Evolutionary conservation across 2,797 vertebrate species (phyloP), one percentile per base, ranked within the genome.

Genomic region (Cuculus canorus): DNA sequence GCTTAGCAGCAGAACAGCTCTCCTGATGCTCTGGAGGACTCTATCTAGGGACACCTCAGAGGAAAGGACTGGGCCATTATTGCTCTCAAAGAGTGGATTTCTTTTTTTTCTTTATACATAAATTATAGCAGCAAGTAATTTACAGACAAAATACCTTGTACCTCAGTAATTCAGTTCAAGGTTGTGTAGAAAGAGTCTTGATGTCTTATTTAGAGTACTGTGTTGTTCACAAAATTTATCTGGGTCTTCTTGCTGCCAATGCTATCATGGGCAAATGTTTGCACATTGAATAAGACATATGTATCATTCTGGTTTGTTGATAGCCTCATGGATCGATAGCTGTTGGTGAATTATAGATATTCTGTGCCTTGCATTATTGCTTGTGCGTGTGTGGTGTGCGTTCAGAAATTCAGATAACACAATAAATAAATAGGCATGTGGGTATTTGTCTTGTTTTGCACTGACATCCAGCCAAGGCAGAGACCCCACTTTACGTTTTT

Each of bases 1-100:
- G 91, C 79, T 91, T 94, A 92, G 95, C 85, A 96, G 96, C 85
- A 93, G 72, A 89, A 65, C 43, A 32, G 11, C 59, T 88, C 66
- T 92, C 43, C 50, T 81, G 65, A 21, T 69, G 57, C 50, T 88
- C 88, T 81, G 79, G 69, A 91, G 76, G 66, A 78, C 84, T 89
- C 69, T 35, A 18, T 65, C 85, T 72, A 43, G 82, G 87, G 85
- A 83, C 56, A 79, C 41, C 76, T 69, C 43, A 23, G 47, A 89
- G 59, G 21, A 81, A 92, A 66, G n/a, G 25, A 82, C 23, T 65
- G 70, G 52, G 33, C 43, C 56, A 30, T 88, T 92, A 78, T 56
- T 92, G 21, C 15, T 76, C 10, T 93, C 59, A 64, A 66, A 53
- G 6, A 73, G 37, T 1, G 1, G 14, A 57, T 61, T 73, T 82